Conservation (phyloP, 64 coral and sea anemone genomes). For the Actinia tenebrosa region DNA sequence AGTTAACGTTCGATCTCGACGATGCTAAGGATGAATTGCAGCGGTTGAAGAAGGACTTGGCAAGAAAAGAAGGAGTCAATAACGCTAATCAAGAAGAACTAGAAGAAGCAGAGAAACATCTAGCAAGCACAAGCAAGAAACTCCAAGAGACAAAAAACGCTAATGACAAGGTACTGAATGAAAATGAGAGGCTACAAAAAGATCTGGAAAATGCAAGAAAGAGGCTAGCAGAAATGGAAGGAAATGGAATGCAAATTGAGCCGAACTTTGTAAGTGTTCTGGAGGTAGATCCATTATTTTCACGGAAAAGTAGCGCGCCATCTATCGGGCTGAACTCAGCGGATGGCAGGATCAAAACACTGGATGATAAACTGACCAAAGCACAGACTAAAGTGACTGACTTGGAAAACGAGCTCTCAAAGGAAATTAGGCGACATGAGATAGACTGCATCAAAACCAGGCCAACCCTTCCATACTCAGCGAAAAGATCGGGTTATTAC, state of each 20-base stretch:
- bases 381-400: conserved; percentile 69
- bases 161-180: conserved; percentile 42
- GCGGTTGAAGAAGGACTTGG: conserved; percentile 68
- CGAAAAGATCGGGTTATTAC: conserved; percentile 31
- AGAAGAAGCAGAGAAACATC: conserved; percentile 58
- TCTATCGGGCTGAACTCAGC: conserved; percentile 18
- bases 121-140: conserved; percentile 51
- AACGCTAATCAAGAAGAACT: conserved; percentile 69
- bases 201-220: conserved; percentile 53
- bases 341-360: conserved; percentile 52
- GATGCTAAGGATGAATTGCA: conserved; percentile 56
- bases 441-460: conserved; percentile 32
- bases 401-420: conserved; percentile 62
- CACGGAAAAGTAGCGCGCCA: conserved; percentile 18
- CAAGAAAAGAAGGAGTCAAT: conserved; percentile 47
- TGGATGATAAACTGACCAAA: conserved; percentile 74
- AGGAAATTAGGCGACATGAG: conserved; percentile 77
- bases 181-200: conserved; percentile 74
- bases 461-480: conserved; percentile 9
- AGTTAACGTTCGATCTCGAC: conserved; percentile 59
- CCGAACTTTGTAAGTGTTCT: conserved; percentile 4
- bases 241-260: conserved; percentile 35
- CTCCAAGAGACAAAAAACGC: conserved; percentile 59
- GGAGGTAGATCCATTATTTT: conserved; percentile 1
- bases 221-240: conserved; percentile 46